Conservation (phyloP, 2,797 vertebrate species). For the Tragelaphus eurycerus region DNA sequence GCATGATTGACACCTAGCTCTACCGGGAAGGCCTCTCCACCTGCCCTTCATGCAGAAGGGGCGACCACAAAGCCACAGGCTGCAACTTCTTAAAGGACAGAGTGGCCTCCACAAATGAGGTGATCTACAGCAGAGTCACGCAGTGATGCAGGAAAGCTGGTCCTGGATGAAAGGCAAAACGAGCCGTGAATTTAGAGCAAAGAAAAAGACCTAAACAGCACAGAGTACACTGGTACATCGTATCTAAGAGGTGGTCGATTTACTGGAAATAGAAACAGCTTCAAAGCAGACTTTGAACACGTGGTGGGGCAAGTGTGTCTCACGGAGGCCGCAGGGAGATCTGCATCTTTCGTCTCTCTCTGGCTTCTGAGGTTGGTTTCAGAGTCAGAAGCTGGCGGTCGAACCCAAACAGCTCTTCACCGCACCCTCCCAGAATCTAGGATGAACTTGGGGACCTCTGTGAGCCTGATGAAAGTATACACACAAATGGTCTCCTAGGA, state of each 20-base stretch:
- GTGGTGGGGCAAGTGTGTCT: background rate
- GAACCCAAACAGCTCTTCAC: background rate
- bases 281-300: background rate
- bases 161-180: background rate
- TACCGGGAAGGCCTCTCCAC: background rate
- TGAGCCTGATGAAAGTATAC: background rate
- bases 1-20: accelerated
- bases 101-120: background rate
- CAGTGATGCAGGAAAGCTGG: accelerated
- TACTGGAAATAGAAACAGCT: background rate
- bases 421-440: background rate
- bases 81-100: background rate
- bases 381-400: background rate
- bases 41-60: background rate
- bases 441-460: background rate
- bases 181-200: background rate
- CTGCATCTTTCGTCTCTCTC: background rate
- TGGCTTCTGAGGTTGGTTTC: background rate
- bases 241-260: background rate
- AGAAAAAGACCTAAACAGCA: background rate
- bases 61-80: background rate
- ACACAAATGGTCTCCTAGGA: background rate
- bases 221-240: background rate
- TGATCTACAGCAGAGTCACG: background rate
- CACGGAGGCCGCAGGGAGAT: accelerated